Base-by-base conservation (phyloP, 30 jellyfish, hydroid and myxozoan species). In the Aurelia coerulea region DNA sequence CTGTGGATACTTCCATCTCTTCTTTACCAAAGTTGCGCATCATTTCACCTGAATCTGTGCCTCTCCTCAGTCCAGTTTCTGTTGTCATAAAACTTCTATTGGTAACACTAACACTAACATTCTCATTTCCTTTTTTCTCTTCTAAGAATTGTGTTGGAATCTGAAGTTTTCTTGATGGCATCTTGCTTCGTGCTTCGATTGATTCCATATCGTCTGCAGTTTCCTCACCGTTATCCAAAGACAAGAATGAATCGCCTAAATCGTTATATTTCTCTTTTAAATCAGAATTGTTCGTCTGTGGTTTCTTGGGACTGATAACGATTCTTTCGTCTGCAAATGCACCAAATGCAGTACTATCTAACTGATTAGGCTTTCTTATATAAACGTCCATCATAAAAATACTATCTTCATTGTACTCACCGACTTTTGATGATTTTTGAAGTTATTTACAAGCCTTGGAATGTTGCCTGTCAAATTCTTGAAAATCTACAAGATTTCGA, bases 181-280 rank as follows among this genome's bases (percentile, higher is more conserved):
- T 8, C 53, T 29, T 76, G 60, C 74, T 34, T 3, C 62, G 16
- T n/a, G 56, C 78, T 7, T 65, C 78, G 29, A 32, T 35, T 5
- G 37, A 35, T 33, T 49, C 62, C 78, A 77, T 56, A 8, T 58
- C 62, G 69, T 37, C 23, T 10, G 35, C 72, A 8, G 34, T 19
- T 39, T 31, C 72, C 1, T 58, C 72, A 62, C 56, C 80, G 64
- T 41, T 65, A 41, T 67, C 78, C 39, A 63, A 13, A 1, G 89
- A 67, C 33, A 79, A 34, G 18, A 71, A n/a, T 35, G 92, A 83
- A 58, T 83, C 72, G 10, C 92, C 92, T 33, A 83, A 32, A 31
- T 41, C 63, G 79, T 74, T 51, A 33, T 60, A 83, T 41, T 65
- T 71, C 72, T 69, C 75, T 68, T 68, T 37, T 46, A 56, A 5